These are phyloP conservation scores for Hirtodrosophila alboralis DNA, from an alignment of 2,888 invertebrate genomes.

Conservation along the genomic window DNA sequence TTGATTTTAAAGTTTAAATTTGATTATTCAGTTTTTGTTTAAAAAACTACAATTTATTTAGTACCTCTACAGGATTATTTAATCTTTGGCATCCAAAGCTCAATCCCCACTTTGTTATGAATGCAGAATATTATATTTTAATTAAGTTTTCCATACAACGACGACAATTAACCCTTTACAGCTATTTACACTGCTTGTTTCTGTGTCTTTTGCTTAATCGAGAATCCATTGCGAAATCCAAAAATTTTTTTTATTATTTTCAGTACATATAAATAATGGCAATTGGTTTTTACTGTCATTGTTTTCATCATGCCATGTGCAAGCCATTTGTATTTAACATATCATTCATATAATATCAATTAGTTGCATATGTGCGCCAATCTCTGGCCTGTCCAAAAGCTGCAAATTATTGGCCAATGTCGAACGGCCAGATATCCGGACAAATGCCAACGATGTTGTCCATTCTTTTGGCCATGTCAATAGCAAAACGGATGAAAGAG, in stretches of 20 bases:
- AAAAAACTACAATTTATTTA: too few relatives aligned
- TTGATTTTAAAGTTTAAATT: too few relatives aligned
- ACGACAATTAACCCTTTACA: conserved; percentile 3
- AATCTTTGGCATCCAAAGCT: too few relatives aligned
- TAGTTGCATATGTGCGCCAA: conserved; percentile 67
- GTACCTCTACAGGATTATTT: too few relatives aligned
- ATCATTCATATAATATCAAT: conserved; percentile 79
- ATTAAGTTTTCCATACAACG: background rate
- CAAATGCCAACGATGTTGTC: conserved; percentile 35
- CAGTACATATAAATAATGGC: conserved; percentile 57
- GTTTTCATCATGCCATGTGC: conserved; percentile 44
- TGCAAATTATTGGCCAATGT: conserved; percentile 63
- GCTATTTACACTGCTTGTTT: conserved; percentile 1
- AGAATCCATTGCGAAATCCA: conserved; percentile 37
- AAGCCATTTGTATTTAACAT: conserved; percentile 67
- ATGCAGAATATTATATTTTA: too few relatives aligned
- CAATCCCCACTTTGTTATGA: too few relatives aligned
- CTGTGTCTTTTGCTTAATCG: conserved; percentile 43
- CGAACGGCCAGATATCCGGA: conserved; percentile 36
- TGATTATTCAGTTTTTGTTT: too few relatives aligned
- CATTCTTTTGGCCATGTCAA: conserved; percentile 55
- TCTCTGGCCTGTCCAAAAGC: conserved; percentile 31
- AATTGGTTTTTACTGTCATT: conserved; percentile 42
- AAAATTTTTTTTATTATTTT: conserved; percentile 27
- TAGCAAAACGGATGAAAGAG: conserved; percentile 50